Evolutionary conservation across 2,113 vertebrate genomes (phyloP).

Genomic region (Brachyistius frenatus): DNA sequence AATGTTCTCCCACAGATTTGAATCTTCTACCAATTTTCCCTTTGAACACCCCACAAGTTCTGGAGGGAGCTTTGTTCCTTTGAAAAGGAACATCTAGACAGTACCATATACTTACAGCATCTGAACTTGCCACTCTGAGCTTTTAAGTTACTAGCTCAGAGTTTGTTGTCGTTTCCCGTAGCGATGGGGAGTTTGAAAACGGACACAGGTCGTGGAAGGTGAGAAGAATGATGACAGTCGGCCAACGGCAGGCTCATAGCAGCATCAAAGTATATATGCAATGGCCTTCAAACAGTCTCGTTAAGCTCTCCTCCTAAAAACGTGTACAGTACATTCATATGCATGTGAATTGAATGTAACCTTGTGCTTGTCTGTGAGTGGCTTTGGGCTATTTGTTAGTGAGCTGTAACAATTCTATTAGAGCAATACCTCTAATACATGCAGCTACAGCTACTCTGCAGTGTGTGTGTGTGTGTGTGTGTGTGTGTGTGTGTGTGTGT

Average conservation of each 20-base stretch:
- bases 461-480: conserved; percentile 6
- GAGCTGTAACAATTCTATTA: conserved; percentile 39
- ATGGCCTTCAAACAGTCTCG: conserved; percentile 12
- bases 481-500: conserved; percentile 1
- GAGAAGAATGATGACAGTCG: too few relatives aligned
- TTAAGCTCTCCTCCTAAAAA: background rate
- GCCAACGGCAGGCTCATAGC: too few relatives aligned
- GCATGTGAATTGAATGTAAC: conserved; percentile 32
- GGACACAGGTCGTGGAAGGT: too few relatives aligned
- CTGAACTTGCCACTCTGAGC: too few relatives aligned
- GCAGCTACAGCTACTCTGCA: conserved; percentile 32
- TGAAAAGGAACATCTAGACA: conserved; percentile 14
- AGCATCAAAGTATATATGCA: background rate
- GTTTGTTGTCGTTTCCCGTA: too few relatives aligned
- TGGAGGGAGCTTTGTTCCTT: conserved; percentile 25
- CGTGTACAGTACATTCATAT: conserved; percentile 15
- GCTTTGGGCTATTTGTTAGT: conserved; percentile 50
- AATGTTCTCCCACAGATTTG: conserved; percentile 30
- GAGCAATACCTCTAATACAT: conserved; percentile 24
- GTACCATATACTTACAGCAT: background rate
- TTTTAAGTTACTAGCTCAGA: too few relatives aligned
- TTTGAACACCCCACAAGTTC: background rate
- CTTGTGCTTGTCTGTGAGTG: conserved; percentile 47
- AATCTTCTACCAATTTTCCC: conserved; percentile 39
- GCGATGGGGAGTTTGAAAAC: too few relatives aligned